Base-by-base conservation (phyloP, 2,888 invertebrate species). In the Gryllus longicercus region DNA sequence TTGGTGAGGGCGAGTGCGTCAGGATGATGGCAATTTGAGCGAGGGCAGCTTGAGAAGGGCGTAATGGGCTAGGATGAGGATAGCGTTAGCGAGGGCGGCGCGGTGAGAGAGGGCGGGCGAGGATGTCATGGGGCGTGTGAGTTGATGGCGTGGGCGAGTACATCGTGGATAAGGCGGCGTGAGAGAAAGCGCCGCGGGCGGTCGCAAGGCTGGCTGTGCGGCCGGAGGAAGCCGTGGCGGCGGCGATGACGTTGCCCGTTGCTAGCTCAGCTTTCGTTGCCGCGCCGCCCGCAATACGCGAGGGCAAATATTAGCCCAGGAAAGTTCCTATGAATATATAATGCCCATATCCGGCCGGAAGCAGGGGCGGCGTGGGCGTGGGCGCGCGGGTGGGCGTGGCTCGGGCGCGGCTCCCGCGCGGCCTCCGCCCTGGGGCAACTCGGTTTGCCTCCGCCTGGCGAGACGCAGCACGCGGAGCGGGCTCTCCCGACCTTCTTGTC, bases 321-420 rank as follows among this genome's bases (percentile, higher is more conserved):
- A 63, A 63, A 63, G 63, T 63, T 63, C 63, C 63, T 63, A 63
- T 63, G 63, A 63, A 63, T 63, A 63, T 63, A 63, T 63, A 63
- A 63, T 63, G 63, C 63, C 14, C 63, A 63, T 11, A 63, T 63
- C 14, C 63, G 63, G 16, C 3, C 63, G 63, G 63, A n/a, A 63
- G n/a, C 10, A 38, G 38, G 38, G 38, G 38, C 38, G 38, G 38
- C 38, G 38, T 5, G 38, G 5, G 38, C 1, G 38, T 38, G 38
- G 5, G 38, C 1, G 38, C 8, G 38, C 38, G 38, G 5, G 38
- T 38, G 38, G 38, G 38, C 38, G 38, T 38, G 38, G 38, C 38
- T 38, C 8, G 38, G 38, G 38, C 38, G 25, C 2, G 25, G 25
- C 25, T 4, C 2, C 25, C 0, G 8, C 38, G 8, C 1, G 5